Evolutionary conservation across 2,797 vertebrate species (phyloP).

Genomic region (Lutjanus campechanus): DNA sequence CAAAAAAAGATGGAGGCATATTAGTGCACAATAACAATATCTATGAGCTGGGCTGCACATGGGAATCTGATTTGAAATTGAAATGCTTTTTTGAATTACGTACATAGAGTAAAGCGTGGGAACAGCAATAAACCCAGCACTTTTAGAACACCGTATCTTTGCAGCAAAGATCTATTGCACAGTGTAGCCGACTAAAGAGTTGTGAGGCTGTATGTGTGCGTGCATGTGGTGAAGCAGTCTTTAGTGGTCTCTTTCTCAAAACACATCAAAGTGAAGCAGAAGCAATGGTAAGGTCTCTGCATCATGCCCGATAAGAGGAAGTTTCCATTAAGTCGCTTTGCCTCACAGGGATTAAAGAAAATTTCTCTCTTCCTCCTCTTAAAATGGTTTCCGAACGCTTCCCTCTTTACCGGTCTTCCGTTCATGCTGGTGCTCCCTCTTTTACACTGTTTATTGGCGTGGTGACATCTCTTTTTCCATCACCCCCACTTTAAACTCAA

Average conservation of each 20-base stretch:
- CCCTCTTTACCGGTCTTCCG: slow-evolving; percentile 54
- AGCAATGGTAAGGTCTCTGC: slow-evolving; percentile 79
- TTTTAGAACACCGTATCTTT: slow-evolving; percentile 62
- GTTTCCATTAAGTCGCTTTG: slow-evolving; percentile 84
- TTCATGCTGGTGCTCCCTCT: slow-evolving; percentile 55
- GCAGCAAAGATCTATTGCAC: slow-evolving; percentile 58
- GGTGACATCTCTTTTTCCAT: slow-evolving; percentile 64
- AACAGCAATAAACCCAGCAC: slow-evolving; percentile 52
- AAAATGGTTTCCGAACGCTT: slow-evolving; percentile 64
- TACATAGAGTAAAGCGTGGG: slow-evolving; percentile 20
- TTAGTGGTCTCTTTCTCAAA: slow-evolving; percentile 60
- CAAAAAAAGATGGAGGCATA: background rate
- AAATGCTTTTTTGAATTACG: slow-evolving; percentile 52
- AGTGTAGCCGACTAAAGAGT: slow-evolving; percentile 58
- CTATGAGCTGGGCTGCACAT: slow-evolving; percentile 35
- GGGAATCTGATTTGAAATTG: slow-evolving; percentile 59
- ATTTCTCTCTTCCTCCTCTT: slow-evolving; percentile 62
- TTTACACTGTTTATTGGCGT: slow-evolving; percentile 65
- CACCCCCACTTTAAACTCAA: slow-evolving; percentile 32
- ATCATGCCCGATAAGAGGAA: slow-evolving; percentile 81
- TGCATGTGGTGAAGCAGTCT: slow-evolving; percentile 63
- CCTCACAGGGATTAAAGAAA: slow-evolving; percentile 78
- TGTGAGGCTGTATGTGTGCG: slow-evolving; percentile 52
- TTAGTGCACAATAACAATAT: slow-evolving; percentile 30
- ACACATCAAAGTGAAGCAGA: slow-evolving; percentile 83